Conservation (phyloP, 92 coral and sea anemone species). For the Montipora capitata region DNA sequence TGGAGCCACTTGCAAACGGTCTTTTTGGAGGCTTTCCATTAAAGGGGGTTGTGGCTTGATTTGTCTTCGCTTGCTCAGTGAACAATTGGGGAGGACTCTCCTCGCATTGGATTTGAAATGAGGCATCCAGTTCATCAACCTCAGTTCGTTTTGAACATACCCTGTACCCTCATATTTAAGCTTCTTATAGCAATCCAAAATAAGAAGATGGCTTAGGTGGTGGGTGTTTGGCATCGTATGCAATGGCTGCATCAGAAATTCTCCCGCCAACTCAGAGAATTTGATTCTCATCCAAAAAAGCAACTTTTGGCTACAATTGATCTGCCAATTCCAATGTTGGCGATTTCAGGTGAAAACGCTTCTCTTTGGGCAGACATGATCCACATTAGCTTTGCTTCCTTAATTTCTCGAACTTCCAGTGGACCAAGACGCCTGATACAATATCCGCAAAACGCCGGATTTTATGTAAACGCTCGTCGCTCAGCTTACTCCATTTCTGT, state of each 20-base stretch:
- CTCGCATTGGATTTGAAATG: conserved; percentile 29
- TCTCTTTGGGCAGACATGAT: conserved; percentile 23
- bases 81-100: conserved; percentile 13
- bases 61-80: conserved; percentile 50
- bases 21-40: conserved; percentile 69
- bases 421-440: neutral
- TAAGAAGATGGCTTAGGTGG: conserved; percentile 23
- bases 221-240: conserved; percentile 45
- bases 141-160: conserved; percentile 58
- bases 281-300: conserved; percentile 42
- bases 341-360: conserved; percentile 18
- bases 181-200: conserved; percentile 24
- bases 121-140: conserved; percentile 61
- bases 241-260: conserved; percentile 50
- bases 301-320: conserved; percentile 20
- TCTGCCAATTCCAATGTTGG: conserved; percentile 3
- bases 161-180: neutral
- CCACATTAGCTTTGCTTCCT: conserved; percentile 39
- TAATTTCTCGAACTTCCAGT: conserved; percentile 12
- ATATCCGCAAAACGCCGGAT: too few species aligned
- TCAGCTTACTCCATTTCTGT: too few species aligned
- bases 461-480: too few species aligned
- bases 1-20: conserved; percentile 33
- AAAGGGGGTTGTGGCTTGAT: conserved; percentile 51
- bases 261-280: conserved; percentile 62